Conservation (phyloP, 1,140 invertebrate genomes). For the Antheraea mylitta region DNA sequence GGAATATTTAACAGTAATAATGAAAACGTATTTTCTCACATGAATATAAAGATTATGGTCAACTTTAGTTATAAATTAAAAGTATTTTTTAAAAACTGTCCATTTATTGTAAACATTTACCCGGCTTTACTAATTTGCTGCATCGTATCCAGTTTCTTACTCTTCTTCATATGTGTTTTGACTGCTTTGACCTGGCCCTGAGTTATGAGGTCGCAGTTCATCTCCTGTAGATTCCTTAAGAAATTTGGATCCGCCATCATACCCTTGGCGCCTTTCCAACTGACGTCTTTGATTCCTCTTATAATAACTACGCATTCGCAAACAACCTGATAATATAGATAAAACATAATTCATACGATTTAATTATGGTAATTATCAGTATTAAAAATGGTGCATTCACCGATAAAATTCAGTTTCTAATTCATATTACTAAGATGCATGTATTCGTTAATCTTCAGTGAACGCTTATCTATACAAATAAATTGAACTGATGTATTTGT, state of each 20-base stretch:
- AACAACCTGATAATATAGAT: conserved; percentile 76
- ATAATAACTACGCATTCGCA: conserved; percentile 94
- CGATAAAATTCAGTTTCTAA: no score
- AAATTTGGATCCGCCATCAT: conserved; percentile 96
- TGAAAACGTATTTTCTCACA: no score
- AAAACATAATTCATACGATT: neutral
- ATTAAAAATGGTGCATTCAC: no score
- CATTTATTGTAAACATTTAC: conserved; percentile 46
- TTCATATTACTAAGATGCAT: no score
- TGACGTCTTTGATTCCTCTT: conserved; percentile 89
- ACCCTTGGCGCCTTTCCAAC: conserved; percentile 93
- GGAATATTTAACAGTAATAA: no score
- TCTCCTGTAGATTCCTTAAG: conserved; percentile 87
- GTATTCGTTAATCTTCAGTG: no score
- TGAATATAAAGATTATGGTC: no score
- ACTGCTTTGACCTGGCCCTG: conserved; percentile 85
- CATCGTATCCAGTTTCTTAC: conserved; percentile 87
- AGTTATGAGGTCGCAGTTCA: conserved; percentile 91
- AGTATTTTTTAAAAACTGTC: no score
- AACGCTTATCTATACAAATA: no score
- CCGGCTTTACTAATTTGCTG: conserved; percentile 89
- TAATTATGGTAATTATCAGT: no score
- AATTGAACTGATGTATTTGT: no score
- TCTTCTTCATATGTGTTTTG: conserved; percentile 84
- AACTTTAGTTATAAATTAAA: no score